Base-by-base conservation (phyloP, 2,113 vertebrate species). In the Scalopus aquaticus region DNA sequence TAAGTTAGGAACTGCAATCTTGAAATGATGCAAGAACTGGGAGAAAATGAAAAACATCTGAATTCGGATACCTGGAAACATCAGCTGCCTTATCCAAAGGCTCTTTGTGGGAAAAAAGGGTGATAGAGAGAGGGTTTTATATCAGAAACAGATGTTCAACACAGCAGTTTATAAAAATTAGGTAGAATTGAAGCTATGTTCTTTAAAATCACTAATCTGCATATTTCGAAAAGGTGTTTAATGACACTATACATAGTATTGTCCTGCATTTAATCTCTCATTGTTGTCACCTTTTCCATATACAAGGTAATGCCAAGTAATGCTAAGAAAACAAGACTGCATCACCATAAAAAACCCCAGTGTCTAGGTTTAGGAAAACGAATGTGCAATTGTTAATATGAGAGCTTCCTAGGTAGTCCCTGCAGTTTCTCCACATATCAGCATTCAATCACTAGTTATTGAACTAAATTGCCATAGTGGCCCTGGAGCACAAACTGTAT, bases 111-210 rank as follows among this genome's bases (percentile, higher is more conserved):
- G 6, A 54, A 60, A 73, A 54, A 85, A 32, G 8, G 79, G 11
- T 10, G 6, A 37, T 54, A 2, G 7, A 84, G 11, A 39, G 11
- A 39, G 26, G 35, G 35, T 49, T 81, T 94, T 79, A 30, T 51
- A 89, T 89, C 37, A 96, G 91, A 91, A 94, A 92, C 46, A 94
- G 95, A 72, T 95, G 72, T 39, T 67, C 56, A 35, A n/a, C 2
- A 85, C 42, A 73, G 32, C 10, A 91, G 28, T 56, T 60, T 60
- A 39, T 35, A 44, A 62, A n/a, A 51, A 80, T 35, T 30, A 81
- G 37, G 51, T 17, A 92, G 65, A 84, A 65, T 9, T 30, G 39
- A 87, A 87, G 58, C 9, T 37, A 35, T 11, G 15, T 9, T 39
- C 62, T 90, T 81, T 39, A 74, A 80, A 81, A 51, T 60, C 82